These are phyloP conservation scores for Sphaeridia pumilis DNA, from an alignment of 2,888 invertebrate species.

Conservation along the genomic window DNA sequence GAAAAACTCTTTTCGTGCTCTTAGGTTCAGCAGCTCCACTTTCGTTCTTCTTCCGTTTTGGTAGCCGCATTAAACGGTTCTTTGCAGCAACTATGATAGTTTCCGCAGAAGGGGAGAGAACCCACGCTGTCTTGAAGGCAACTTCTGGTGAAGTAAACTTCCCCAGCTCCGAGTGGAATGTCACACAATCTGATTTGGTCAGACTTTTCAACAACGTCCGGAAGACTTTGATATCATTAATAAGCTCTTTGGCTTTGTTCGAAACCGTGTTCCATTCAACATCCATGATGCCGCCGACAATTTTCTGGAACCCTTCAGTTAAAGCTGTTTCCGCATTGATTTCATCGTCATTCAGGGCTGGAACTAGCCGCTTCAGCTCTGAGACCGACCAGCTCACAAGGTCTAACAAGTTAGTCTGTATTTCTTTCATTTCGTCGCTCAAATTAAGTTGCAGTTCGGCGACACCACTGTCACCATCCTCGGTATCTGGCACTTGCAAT, in stretches of 20 bases:
- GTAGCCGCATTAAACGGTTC: slow-evolving; percentile 40
- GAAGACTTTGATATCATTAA: slow-evolving; percentile 80
- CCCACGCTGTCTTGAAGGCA: slow-evolving; percentile 61
- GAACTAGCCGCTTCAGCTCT: slow-evolving; percentile 78
- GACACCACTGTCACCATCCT: slow-evolving; percentile 19
- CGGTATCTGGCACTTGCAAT: slow-evolving; percentile 6
- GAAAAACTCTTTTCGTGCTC: slow-evolving; percentile 15
- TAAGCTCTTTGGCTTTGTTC: slow-evolving; percentile 69
- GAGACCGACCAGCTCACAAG: slow-evolving; percentile 85
- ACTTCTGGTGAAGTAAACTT: slow-evolving; percentile 26
- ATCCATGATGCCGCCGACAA: slow-evolving; percentile 75
- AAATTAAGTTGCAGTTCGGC: slow-evolving; percentile 73
- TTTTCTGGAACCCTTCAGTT: slow-evolving; percentile 81
- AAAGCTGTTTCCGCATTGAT: slow-evolving; percentile 88
- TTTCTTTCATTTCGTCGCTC: slow-evolving; percentile 61
- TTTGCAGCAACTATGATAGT: slow-evolving; percentile 64
- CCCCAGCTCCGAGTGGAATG: slow-evolving; percentile 55
- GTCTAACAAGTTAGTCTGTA: slow-evolving; percentile 82
- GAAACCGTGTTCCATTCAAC: slow-evolving; percentile 91
- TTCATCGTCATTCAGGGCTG: slow-evolving; percentile 60
- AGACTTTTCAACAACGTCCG: slow-evolving; percentile 71
- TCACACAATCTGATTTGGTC: slow-evolving; percentile 76
- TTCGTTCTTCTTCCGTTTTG: neutral
- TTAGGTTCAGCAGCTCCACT: neutral
- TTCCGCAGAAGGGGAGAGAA: slow-evolving; percentile 75